phyloP scores from a whole-genome alignment of 1,140 invertebrate genomes.

The Aplysia californica region DNA sequence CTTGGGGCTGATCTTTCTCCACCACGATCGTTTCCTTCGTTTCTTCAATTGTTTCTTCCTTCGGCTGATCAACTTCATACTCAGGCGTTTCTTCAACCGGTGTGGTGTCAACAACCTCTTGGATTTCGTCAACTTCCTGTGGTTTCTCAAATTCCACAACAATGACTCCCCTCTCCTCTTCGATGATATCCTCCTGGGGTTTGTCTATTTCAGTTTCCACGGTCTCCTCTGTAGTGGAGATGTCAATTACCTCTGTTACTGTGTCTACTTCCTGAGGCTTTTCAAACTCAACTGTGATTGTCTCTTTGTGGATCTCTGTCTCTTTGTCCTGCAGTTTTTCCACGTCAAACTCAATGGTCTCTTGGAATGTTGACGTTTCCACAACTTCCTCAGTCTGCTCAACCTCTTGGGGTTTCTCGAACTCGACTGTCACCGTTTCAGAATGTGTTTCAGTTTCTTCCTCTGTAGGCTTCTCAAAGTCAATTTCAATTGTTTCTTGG shows the following conservation, averaged over 20 bases:
- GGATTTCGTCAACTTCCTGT: conserved; percentile 23
- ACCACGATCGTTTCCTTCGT: conserved; percentile 33
- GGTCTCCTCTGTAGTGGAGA: conserved; percentile 3
- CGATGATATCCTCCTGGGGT: conserved; percentile 23
- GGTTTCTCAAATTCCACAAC: conserved; percentile 35
- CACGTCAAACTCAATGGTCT: conserved; percentile 28
- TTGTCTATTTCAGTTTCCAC: conserved; percentile 7
- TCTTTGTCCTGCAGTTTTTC: conserved; percentile 24
- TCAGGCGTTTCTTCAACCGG: conserved; percentile 21
- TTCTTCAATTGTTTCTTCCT: conserved; percentile 37
- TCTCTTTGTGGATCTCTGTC: conserved; percentile 32
- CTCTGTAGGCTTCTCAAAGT: neutral
- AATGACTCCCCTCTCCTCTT: conserved; percentile 29
- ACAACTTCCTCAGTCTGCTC: conserved; percentile 14
- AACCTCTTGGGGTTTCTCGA: conserved; percentile 28
- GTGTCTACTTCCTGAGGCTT: conserved; percentile 27
- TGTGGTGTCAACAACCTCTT: conserved; percentile 17
- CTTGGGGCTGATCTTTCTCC: conserved; percentile 24
- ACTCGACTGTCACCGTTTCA: conserved; percentile 15
- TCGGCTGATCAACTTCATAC: conserved; percentile 27
- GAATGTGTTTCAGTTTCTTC: neutral
- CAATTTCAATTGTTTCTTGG: conserved; percentile 28
- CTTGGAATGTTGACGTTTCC: conserved; percentile 24
- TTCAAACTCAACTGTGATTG: conserved; percentile 32
- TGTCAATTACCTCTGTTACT: conserved; percentile 33